A percentile compares a stretch with the other conserved stretches of the same genome.
Conservation (phyloP, 2,797 vertebrate species). For the Acipenser oxyrinchus region DNA sequence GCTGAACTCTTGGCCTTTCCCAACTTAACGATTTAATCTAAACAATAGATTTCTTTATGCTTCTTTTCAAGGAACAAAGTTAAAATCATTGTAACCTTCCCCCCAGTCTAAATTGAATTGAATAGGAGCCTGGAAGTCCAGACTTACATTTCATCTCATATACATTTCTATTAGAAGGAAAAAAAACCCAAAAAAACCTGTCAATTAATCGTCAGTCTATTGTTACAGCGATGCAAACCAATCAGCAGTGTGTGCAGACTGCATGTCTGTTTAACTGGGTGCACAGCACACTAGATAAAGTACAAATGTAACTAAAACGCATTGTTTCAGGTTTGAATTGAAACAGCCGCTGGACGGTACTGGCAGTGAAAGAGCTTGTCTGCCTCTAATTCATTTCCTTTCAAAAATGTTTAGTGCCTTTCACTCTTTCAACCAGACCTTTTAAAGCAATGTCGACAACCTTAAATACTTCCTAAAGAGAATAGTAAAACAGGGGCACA, state of each 20-base stretch:
- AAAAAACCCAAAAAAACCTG: background rate
- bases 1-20: constrained; percentile 9
- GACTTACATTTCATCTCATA: constrained; percentile 4
- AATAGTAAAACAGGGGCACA: too few relatives aligned
- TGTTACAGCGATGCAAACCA: background rate
- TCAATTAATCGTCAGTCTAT: background rate
- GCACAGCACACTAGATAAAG: background rate
- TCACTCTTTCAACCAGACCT: too few relatives aligned
- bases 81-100: constrained; percentile 8
- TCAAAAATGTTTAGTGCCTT: background rate
- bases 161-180: constrained; percentile 1
- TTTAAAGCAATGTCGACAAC: too few relatives aligned
- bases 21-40: constrained; percentile 10
- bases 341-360: background rate
- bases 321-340: background rate
- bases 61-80: constrained; percentile 12
- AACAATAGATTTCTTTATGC: constrained; percentile 9
- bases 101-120: constrained; percentile 11
- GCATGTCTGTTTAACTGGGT: background rate
- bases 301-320: background rate
- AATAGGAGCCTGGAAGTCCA: constrained; percentile 12
- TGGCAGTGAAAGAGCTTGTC: background rate
- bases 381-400: constrained; percentile 4
- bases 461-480: too few relatives aligned
- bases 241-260: background rate